These are phyloP conservation scores for Amphiura filiformis DNA, from an alignment of 35 echinoderm and acorn worm genomes.

Conservation along the genomic window DNA sequence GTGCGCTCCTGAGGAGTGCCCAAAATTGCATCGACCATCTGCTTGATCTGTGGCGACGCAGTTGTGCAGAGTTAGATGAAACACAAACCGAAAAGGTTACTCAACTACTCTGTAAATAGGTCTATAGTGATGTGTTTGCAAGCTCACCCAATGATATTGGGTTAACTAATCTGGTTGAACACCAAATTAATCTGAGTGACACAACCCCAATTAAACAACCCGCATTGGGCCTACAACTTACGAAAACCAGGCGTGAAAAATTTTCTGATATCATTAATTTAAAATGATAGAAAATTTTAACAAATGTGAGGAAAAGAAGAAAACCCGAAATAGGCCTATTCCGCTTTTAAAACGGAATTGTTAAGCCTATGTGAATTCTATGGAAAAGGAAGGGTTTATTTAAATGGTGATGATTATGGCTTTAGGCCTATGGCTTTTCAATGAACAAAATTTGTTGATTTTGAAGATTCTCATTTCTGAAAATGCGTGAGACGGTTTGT, in stretches of 20 bases:
- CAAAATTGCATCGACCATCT: slow-evolving; percentile 11
- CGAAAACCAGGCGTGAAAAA: no score
- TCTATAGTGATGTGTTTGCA: slow-evolving; percentile 50
- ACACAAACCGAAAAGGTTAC: neutral
- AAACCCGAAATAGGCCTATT: neutral
- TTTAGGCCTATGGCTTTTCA: no score
- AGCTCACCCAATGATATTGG: slow-evolving; percentile 50
- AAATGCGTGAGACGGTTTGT: no score
- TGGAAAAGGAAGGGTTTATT: no score
- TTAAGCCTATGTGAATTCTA: no score
- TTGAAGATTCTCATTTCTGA: no score
- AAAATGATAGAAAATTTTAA: slow-evolving; percentile 38
- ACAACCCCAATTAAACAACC: slow-evolving; percentile 41
- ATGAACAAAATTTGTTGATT: no score
- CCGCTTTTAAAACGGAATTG: no score
- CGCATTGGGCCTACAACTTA: no score
- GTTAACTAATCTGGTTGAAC: slow-evolving; percentile 33
- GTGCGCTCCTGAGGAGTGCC: no score
- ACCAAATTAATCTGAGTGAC: slow-evolving; percentile 39
- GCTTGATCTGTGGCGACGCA: neutral
- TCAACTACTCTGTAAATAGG: neutral
- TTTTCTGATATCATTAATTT: no score
- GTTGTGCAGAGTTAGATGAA: neutral
- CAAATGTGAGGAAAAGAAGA: slow-evolving; percentile 21
- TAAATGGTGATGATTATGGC: no score